Evolutionary conservation across 2,113 vertebrate species (phyloP).

Genomic region (Nanorana parkeri): DNA sequence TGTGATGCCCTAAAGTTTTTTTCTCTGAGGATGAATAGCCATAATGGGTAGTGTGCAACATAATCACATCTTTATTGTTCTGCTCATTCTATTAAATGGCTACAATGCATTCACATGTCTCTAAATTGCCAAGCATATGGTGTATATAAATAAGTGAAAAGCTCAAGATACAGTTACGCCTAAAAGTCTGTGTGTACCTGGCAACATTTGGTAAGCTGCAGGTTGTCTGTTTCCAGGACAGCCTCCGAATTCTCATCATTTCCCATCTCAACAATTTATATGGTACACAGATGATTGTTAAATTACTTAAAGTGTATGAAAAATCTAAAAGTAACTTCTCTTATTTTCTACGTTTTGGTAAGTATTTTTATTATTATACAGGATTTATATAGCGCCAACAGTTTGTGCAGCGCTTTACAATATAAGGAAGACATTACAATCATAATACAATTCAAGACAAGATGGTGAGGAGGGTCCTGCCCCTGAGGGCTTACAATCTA

Average conservation of each 20-base stretch:
- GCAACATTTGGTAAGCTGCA: constrained; percentile 75
- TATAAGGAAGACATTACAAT: too few species aligned
- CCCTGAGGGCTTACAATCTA: too few species aligned
- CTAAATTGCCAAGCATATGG: constrained; percentile 77
- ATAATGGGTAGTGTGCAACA: constrained; percentile 61
- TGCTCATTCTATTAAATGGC: constrained; percentile 67
- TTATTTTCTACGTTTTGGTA: too few species aligned
- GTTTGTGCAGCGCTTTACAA: too few species aligned
- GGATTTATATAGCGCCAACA: too few species aligned
- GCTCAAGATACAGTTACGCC: constrained; percentile 68
- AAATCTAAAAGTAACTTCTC: too few species aligned
- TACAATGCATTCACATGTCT: constrained; percentile 69
- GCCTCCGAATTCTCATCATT: background rate
- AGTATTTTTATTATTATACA: too few species aligned
- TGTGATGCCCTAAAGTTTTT: too few species aligned
- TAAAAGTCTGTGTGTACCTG: constrained; percentile 46
- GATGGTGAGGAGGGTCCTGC: too few species aligned
- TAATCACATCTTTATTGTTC: constrained; percentile 69
- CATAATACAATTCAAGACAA: too few species aligned
- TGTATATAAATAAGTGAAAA: constrained; percentile 81
- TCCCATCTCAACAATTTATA: background rate
- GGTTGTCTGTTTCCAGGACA: constrained; percentile 56
- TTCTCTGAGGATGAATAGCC: constrained; percentile 23
- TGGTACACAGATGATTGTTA: background rate
- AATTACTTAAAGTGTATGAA: too few species aligned